These are phyloP conservation scores for Epirrita christyi DNA, from an alignment of 2,888 invertebrate genomes.

Conservation along the genomic window DNA sequence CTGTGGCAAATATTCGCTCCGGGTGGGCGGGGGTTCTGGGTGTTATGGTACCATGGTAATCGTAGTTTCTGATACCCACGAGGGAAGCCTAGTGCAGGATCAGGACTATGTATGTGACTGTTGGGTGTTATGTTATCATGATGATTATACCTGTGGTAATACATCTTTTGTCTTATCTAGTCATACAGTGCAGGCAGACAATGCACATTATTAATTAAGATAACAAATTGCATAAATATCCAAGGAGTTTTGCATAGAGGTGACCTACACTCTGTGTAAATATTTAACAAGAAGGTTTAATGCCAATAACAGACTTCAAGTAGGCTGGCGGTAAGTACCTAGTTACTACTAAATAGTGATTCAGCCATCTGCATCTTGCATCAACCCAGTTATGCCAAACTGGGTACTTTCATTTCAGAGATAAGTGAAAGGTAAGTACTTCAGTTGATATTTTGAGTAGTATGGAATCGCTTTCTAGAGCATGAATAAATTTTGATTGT, in stretches of 20 bases:
- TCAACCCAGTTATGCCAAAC: conserved; percentile 38
- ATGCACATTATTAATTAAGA: background rate
- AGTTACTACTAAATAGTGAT: background rate
- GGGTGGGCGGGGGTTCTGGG: too few species aligned
- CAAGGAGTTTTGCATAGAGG: background rate
- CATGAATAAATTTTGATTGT: background rate
- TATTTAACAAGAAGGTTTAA: background rate
- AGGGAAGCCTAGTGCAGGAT: too few species aligned
- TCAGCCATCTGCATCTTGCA: conserved; percentile 29
- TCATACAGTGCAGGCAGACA: background rate
- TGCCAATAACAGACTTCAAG: background rate
- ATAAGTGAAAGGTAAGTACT: conserved; percentile 50
- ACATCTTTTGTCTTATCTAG: background rate
- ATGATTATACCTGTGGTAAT: too few species aligned
- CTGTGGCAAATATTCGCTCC: too few species aligned
- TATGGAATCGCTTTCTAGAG: conserved; percentile 23
- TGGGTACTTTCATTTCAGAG: conserved; percentile 63
- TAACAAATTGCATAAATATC: background rate
- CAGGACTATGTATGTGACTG: too few species aligned
- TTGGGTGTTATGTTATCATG: too few species aligned
- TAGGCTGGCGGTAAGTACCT: background rate
- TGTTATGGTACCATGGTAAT: too few species aligned
- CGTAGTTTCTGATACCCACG: too few species aligned
- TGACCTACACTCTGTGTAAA: conserved; percentile 10
- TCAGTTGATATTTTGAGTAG: conserved; percentile 17